Evolutionary conservation across 2,113 vertebrate species (phyloP), one percentile per base, ranked within the genome.

Genomic region (Thinocorus orbignyianus): DNA sequence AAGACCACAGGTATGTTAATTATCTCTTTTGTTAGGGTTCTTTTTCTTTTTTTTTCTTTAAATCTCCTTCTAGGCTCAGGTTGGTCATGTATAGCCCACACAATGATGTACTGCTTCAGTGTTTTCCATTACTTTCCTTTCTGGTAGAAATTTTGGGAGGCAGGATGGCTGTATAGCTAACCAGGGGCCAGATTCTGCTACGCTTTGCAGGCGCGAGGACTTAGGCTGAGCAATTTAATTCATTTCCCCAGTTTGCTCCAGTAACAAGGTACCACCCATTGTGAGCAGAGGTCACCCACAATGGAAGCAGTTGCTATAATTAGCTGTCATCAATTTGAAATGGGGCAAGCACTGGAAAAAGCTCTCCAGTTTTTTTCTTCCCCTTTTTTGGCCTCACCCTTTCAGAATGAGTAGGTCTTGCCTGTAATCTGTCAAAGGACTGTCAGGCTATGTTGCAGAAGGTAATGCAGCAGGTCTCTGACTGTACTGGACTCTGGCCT

Each of bases 301-400:
- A 88, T 0, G 3, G 89, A 19, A 93, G 68, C 28, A 44, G 64
- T 65, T 81, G 68, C 81, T 95, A 74, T 92, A 97, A 96, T 94
- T 97, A 95, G 49, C 68, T 95, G 69, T 86, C 85, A 92, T 83
- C 33, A 49, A 88, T 88, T 81, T 93, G 84, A 94, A 95, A 90
- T 65, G 31, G 31, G 71, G n/a, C 11, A 92, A 80, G 74, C 57
- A 35, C 74, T 49, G 77, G 49, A 91, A 86, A 83, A 62, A 86
- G 10, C 19, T 83, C 42, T 48, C 49, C 33, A 55, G 33, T 2
- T 37, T 25, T 81, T 17, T 62, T 44, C 39, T 6, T 17, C 24
- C 24, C 13, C 9, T 18, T 83, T 84, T 80, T 77, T 25, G 5
- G 26, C 25, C 26, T 91, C 72, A 70, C 19, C 20, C 58, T 93